Conservation (phyloP, 2,888 invertebrate species). For the Subacronicta megacephala region DNA sequence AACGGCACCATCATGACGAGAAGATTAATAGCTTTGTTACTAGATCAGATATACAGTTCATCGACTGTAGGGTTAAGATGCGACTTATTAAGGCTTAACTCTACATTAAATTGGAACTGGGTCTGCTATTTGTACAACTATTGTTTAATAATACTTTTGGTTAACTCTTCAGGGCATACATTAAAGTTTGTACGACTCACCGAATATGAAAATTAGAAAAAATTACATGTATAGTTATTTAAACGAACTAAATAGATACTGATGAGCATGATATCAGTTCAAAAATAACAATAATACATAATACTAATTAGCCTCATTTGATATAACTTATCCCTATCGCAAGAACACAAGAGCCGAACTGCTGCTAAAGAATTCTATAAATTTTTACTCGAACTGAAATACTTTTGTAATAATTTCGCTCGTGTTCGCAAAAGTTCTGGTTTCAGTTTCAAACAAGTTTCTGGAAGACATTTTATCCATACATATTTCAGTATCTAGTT, state of each 20-base stretch:
- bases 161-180: too few relatives aligned
- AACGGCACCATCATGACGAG: constrained; percentile 48
- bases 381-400: constrained; percentile 34
- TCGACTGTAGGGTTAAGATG: neutral
- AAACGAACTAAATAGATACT: too few relatives aligned
- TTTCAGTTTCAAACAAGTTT: constrained; percentile 31
- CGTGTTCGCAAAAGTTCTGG: constrained; percentile 26
- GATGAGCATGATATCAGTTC: too few relatives aligned
- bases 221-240: too few relatives aligned
- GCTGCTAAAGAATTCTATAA: constrained; percentile 25
- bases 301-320: too few relatives aligned
- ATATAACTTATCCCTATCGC: too few relatives aligned
- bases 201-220: too few relatives aligned
- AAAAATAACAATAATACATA: too few relatives aligned
- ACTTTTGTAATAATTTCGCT: constrained; percentile 49
- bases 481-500: constrained; percentile 19
- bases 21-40: constrained; percentile 49
- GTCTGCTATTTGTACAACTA: too few relatives aligned
- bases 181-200: too few relatives aligned
- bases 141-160: too few relatives aligned
- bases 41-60: constrained; percentile 22
- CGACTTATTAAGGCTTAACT: neutral
- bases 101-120: neutral
- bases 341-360: constrained; percentile 27
- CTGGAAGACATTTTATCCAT: constrained; percentile 20